These are phyloP conservation scores for Rhinogobius similis DNA, from an alignment of 2,113 vertebrate genomes.

Conservation along the genomic window DNA sequence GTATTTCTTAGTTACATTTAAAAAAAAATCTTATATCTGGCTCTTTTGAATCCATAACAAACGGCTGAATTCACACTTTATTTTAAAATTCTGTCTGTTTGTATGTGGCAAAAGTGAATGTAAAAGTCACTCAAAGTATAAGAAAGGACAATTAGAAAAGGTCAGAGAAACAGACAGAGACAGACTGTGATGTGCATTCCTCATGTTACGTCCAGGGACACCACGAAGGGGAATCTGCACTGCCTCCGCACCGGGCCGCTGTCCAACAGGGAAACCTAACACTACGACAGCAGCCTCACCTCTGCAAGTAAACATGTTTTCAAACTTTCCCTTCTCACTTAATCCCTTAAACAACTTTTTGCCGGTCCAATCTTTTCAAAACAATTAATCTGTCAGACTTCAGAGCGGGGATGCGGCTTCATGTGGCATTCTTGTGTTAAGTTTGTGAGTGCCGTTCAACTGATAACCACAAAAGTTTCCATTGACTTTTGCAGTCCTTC, in stretches of 20 bases:
- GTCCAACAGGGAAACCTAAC: slow-evolving; percentile 92
- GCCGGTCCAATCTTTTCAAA: slow-evolving; percentile 5
- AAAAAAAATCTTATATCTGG: no score
- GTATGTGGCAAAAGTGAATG: slow-evolving; percentile 23
- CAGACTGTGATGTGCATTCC: slow-evolving; percentile 78
- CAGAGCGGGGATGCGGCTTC: slow-evolving; percentile 47
- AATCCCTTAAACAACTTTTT: slow-evolving; percentile 13
- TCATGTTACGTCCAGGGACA: slow-evolving; percentile 86
- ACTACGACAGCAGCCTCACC: slow-evolving; percentile 81
- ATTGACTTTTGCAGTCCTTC: slow-evolving; percentile 67
- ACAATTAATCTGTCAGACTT: slow-evolving; percentile 26
- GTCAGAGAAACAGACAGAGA: slow-evolving; percentile 74
- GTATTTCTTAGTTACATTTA: no score
- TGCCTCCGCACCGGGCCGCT: slow-evolving; percentile 82
- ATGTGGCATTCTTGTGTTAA: slow-evolving; percentile 71
- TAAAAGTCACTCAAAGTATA: slow-evolving; percentile 24
- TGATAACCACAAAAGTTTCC: slow-evolving; percentile 86
- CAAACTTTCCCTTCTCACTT: slow-evolving; percentile 63
- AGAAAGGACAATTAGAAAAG: slow-evolving; percentile 54
- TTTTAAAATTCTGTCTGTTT: not conserved
- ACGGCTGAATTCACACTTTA: not conserved
- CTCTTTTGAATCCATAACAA: no score
- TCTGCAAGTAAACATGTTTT: slow-evolving; percentile 92
- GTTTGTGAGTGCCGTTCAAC: slow-evolving; percentile 66
- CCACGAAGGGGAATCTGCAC: slow-evolving; percentile 85